phyloP scores from a whole-genome alignment of 2,888 invertebrate genomes.

The Brassicogethes aeneus region DNA sequence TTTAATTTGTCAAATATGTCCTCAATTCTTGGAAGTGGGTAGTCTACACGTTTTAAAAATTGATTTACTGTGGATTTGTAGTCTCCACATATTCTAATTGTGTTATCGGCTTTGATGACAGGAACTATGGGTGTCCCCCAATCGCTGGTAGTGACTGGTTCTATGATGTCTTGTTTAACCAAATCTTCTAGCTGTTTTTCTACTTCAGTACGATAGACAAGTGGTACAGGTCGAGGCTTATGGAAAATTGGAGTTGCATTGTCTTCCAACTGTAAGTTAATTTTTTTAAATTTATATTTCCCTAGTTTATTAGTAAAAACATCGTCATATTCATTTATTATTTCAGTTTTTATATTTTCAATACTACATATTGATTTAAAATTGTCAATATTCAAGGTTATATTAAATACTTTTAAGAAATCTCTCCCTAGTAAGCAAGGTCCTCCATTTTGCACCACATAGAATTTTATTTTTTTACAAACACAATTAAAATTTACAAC shows the following conservation, averaged over 20 bases:
- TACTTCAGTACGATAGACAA: background rate
- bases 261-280: too few species aligned
- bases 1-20: slow-evolving; percentile 3
- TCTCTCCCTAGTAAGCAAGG: background rate
- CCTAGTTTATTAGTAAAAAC: slow-evolving; percentile 2
- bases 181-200: background rate
- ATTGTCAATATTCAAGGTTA: too few species aligned
- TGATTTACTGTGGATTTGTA: slow-evolving; percentile 3
- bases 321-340: background rate
- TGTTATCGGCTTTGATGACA: too few species aligned
- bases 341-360: background rate
- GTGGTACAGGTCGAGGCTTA: background rate
- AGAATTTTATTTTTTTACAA: background rate
- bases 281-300: background rate
- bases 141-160: background rate
- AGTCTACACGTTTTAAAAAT: background rate
- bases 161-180: background rate
- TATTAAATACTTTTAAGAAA: background rate
- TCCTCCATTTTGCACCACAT: background rate
- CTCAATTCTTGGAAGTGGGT: slow-evolving; percentile 4
- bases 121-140: too few species aligned
- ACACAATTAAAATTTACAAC: background rate
- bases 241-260: background rate
- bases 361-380: too few species aligned
- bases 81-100: slow-evolving; percentile 1